Evolutionary conservation across 2,797 vertebrate genomes (phyloP), one percentile per base, ranked within the genome.

Genomic region (Sebastes hubbsi): DNA sequence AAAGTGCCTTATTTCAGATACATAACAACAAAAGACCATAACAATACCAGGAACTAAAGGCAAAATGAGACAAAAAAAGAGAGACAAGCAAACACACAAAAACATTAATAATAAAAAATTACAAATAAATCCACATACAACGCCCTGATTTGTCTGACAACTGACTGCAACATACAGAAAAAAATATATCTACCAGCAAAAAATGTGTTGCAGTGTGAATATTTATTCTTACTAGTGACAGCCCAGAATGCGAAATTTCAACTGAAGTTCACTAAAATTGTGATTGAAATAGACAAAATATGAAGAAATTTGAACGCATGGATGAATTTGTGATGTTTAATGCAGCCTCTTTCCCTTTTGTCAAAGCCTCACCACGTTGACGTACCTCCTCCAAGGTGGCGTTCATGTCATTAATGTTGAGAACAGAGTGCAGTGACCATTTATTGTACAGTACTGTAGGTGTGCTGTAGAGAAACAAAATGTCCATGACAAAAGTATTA

Each of bases 391-490:
- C 65, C 75, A 72, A 77, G 29, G 52, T 65, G 32, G n/a, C 52
- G 6, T 61, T 49, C 30, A 36, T 84, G 76, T 66, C 46, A 64
- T 81, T 75, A 49, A 49, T 75, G 72, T 46, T 54, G 42, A 71
- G n/a, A 83, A 82, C 74, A 67, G 10, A 79, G 38, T 71, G 55
- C 77, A 20, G 63, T 62, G 10, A 70, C 27, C 16, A 54, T 66
- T 82, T 69, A 59, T 59, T 8, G 2, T 77, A 52, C 68, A 64
- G 72, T n/a, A 10, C 49, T 52, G 0, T 32, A 59, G 58, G 30
- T 78, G 70, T 56, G 55, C 68, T 75, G 55, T 67, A 54, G 49
- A 68, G 66, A 58, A 74, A 71, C 49, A 68, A 83, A 80, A 83
- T 61, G 42, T 71, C 59, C 38, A 24, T 70, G 68, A 68, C 71